A percentile compares a stretch with the other conserved stretches of the same genome.
Evolutionary conservation across 2,113 vertebrate genomes (phyloP).

Genomic region (Mormyrus iriodes): DNA sequence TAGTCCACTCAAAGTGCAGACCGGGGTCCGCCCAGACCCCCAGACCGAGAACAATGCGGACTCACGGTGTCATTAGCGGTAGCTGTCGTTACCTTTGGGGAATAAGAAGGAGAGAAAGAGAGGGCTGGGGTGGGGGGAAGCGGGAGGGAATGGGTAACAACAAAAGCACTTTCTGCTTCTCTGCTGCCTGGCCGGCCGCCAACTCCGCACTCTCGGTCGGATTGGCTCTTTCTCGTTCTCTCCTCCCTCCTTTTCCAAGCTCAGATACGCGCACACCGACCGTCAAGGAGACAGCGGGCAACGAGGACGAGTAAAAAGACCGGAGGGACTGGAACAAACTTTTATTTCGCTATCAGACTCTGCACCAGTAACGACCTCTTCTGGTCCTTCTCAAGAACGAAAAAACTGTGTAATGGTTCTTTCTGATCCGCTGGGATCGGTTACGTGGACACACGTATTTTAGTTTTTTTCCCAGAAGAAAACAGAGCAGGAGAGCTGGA

Average conservation of each 20-base stretch:
- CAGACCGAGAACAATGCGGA: neutral
- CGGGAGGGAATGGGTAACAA: conserved; percentile 38
- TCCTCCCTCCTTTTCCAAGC: conserved; percentile 54
- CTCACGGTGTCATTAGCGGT: neutral
- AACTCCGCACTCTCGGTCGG: conserved; percentile 47
- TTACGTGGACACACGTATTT: conserved; percentile 6
- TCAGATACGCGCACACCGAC: conserved; percentile 49
- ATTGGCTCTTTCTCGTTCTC: conserved; percentile 56
- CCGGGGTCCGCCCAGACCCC: neutral
- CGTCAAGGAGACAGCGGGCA: conserved; percentile 32
- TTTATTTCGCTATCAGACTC: conserved; percentile 6
- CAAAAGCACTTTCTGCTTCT: conserved; percentile 58
- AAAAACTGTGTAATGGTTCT: neutral
- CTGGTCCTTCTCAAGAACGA: neutral
- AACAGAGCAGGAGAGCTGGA: neutral
- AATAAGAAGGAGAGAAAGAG: neutral
- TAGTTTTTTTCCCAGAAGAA: neutral
- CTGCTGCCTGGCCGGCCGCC: conserved; percentile 50
- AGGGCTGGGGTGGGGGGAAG: neutral
- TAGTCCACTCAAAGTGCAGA: neutral
- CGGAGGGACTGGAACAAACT: conserved; percentile 8
- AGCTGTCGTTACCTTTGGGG: neutral
- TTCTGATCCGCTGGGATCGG: neutral
- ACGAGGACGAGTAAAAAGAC: conserved; percentile 32
- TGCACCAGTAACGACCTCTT: neutral